Base-by-base conservation (phyloP, 2,888 invertebrate species). In the Bellardia bayeri region DNA sequence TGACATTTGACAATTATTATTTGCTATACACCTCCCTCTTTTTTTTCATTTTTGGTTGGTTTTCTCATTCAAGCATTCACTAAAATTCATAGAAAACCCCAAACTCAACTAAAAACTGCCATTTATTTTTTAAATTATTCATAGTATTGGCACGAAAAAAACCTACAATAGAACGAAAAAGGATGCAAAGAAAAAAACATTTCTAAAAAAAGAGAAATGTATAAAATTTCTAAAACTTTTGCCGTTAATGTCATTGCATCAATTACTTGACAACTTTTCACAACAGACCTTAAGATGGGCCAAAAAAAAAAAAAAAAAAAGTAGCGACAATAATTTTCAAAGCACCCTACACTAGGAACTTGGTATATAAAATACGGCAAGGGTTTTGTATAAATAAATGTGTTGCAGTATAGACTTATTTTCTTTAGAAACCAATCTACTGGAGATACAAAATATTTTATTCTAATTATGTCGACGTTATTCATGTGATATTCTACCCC, bases 1-100 rank as follows among this genome's bases (percentile, higher is more conserved):
- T 87, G 69, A 79, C 75, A 79, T 84, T 84, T 84, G 81, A 87
- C 84, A 87, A 87, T 87, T 87, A 85, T 87, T 87, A 83, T 79
- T 49, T 76, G 56, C 64, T 76, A 0, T 23, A 71, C 54, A 30
- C 23, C 71, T 23, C 16, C 63, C 51, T 9, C 56, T 37, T 69
- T 63, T 71, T 45, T 49, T 68, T 1, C 0, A 23, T 64, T 69
- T 40, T 7, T 33, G 23, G 16, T 2, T 33, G 13, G 14, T 16
- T 49, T 58, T 63, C 16, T 37, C 63, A 30, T 71, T 61, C 61
- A 23, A 13, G 9, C 51, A 2, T 54, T 54, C 30, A 23, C 23
- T 23, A 23, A 23, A 23, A 23, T 23, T n/a, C n/a, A 56, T n/a
- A 40, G 23, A 9, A 51, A 74, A 76, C 42, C 40, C 63, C 33